Percentiles rank a stretch among this genome's conserved stretches.
Evolutionary conservation across 2,797 vertebrate genomes (phyloP).

Genomic region (Buphagus erythrorhynchus): DNA sequence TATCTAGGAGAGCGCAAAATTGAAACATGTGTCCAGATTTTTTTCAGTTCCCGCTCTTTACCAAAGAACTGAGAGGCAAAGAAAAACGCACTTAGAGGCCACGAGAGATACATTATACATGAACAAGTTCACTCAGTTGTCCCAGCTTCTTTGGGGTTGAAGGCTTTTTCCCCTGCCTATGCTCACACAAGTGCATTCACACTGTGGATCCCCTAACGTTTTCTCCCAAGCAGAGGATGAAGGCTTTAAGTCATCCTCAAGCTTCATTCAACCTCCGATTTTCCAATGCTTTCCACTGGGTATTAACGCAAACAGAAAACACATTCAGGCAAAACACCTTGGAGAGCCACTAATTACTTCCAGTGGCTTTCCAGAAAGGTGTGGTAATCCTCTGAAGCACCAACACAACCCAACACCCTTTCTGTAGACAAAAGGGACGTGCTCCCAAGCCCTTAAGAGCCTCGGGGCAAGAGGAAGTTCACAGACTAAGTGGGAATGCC

Average conservation of each 20-base stretch:
- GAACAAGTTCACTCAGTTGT: fast-evolving
- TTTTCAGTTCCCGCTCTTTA: not conserved
- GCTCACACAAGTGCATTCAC: not conserved
- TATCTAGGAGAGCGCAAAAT: not conserved
- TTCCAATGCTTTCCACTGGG: not conserved
- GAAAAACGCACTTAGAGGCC: no score
- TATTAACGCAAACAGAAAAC: not conserved
- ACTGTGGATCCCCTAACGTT: not conserved
- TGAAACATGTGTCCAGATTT: fast-evolving
- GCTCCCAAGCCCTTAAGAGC: not conserved
- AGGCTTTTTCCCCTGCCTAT: not conserved
- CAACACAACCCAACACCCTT: not conserved
- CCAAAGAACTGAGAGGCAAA: not conserved
- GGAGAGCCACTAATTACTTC: not conserved
- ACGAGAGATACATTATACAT: not conserved
- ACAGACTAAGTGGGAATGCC: not conserved
- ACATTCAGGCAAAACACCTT: fast-evolving
- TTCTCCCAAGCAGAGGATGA: not conserved
- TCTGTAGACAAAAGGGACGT: not conserved
- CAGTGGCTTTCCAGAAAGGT: not conserved
- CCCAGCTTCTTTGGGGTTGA: not conserved
- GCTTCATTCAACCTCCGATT: not conserved
- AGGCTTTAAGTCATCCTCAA: not conserved
- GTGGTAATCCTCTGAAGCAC: not conserved
- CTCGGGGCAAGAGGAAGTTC: not conserved